Evolutionary conservation across 2,888 invertebrate genomes (phyloP).

Genomic region (Heteropelma amictum): DNA sequence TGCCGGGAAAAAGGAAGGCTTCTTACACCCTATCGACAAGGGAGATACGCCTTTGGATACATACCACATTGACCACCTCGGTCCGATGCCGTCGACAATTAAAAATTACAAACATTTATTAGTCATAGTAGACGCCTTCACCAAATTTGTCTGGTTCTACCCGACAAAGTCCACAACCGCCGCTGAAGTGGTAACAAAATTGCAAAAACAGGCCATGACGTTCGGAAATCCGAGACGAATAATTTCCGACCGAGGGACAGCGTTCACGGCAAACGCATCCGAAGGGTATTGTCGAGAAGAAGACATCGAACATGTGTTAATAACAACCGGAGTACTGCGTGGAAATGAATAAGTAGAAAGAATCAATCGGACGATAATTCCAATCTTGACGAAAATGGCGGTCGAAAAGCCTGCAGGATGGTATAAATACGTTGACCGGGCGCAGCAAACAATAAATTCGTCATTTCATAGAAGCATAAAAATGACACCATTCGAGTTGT

Average conservation of each 20-base stretch:
- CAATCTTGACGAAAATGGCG: no score
- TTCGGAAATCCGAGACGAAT: background rate
- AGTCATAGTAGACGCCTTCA: background rate
- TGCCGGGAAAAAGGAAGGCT: background rate
- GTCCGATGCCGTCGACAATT: background rate
- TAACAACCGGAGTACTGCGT: no score
- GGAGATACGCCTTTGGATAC: background rate
- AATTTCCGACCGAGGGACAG: background rate
- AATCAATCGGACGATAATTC: no score
- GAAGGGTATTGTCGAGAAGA: background rate
- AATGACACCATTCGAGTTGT: slow-evolving; percentile 42
- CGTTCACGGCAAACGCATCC: background rate
- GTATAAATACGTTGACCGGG: slow-evolving; percentile 18
- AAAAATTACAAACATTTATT: background rate
- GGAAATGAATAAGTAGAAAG: no score
- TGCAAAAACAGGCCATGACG: background rate
- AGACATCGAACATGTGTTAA: background rate
- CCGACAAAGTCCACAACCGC: background rate
- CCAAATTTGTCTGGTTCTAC: slow-evolving; percentile 41
- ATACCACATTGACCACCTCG: background rate
- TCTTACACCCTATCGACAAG: background rate
- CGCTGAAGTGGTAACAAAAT: background rate
- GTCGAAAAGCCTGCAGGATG: slow-evolving; percentile 15
- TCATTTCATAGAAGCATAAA: slow-evolving; percentile 37
- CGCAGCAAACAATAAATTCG: slow-evolving; percentile 31